phyloP scores from a whole-genome alignment of 2,113 vertebrate genomes.

The Amblyornis subalaris region DNA sequence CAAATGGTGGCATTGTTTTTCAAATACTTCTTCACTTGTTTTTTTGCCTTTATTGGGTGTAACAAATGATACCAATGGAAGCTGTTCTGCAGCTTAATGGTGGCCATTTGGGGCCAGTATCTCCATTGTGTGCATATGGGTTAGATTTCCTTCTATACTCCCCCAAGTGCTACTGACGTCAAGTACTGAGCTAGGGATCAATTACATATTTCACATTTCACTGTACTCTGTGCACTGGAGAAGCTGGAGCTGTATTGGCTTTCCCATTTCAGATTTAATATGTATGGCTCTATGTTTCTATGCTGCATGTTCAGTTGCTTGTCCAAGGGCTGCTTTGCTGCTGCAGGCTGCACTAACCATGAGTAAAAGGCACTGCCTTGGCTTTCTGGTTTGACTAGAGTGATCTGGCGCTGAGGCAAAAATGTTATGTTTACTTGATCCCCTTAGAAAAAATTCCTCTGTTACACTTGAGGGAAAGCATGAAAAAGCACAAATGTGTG shows the following conservation, averaged over 20 bases:
- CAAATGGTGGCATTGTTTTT: not conserved
- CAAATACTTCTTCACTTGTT: not conserved
- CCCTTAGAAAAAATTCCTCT: not conserved
- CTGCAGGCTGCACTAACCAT: not conserved
- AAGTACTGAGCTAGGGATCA: not conserved
- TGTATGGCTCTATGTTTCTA: not conserved
- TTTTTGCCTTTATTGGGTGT: not conserved
- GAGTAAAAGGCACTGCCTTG: not conserved
- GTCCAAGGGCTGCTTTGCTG: not conserved
- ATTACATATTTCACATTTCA: not conserved
- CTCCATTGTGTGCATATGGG: not conserved
- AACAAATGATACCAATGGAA: not conserved
- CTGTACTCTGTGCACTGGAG: not conserved
- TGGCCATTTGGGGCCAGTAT: not conserved
- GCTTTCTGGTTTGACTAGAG: not conserved
- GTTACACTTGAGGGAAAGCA: not conserved
- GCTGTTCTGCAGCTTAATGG: not conserved
- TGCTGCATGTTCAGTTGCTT: not conserved
- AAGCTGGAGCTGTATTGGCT: not conserved
- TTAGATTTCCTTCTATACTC: not conserved
- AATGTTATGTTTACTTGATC: not conserved
- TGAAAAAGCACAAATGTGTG: not conserved
- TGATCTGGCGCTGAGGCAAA: not conserved
- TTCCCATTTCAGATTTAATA: constrained; percentile 4
- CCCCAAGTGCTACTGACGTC: not conserved